A percentile compares a stretch with the other conserved stretches of the same genome.
phyloP scores from a whole-genome alignment of 2,797 vertebrate species.

The Helarctos malayanus region DNA sequence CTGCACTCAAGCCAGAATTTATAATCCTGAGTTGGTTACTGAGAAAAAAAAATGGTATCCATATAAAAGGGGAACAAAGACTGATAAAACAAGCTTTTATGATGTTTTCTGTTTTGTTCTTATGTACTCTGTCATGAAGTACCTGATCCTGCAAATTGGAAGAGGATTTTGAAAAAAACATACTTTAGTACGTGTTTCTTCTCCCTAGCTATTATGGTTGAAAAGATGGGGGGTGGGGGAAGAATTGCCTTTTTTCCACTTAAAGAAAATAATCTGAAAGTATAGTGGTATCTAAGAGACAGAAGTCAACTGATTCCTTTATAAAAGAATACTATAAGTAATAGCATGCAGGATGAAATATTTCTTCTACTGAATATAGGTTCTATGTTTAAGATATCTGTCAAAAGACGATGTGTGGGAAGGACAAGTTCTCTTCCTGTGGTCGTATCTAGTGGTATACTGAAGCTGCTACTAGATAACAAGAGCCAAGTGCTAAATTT shows the following conservation, averaged over 20 bases:
- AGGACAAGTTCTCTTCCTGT: not conserved
- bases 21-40: not conserved
- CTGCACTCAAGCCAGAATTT: not conserved
- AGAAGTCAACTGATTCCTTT: not conserved
- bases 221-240: not conserved
- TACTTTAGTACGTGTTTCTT: conserved; percentile 7
- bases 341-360: not conserved
- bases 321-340: not conserved
- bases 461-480: not conserved
- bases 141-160: not conserved
- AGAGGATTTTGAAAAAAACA: conserved; percentile 24
- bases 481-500: not conserved
- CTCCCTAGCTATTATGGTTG: not conserved
- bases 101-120: not conserved
- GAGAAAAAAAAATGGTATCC: not conserved
- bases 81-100: not conserved
- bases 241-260: not conserved
- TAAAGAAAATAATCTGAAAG: conserved; percentile 56
- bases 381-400: not conserved
- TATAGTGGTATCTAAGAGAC: not conserved
- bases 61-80: not conserved
- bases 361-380: not conserved
- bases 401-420: not conserved
- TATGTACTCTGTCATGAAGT: not conserved
- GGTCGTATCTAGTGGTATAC: not conserved